These are phyloP conservation scores for Carcharodon carcharias DNA, from an alignment of 2,797 vertebrate genomes.

Conservation along the genomic window DNA sequence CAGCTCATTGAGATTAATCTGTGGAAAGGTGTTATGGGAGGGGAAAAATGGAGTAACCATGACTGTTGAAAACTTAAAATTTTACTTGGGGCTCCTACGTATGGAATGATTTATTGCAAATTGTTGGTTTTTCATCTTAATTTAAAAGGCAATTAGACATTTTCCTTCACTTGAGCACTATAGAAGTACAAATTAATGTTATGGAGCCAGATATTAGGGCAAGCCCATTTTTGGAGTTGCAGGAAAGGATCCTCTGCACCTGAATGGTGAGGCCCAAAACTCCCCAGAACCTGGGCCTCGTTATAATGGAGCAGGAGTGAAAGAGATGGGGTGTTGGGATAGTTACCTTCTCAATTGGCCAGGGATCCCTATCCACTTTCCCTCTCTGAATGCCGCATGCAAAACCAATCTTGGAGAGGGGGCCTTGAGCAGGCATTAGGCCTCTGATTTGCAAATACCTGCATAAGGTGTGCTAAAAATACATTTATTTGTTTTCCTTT, in stretches of 20 bases:
- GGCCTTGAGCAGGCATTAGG: neutral
- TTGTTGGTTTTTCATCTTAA: neutral
- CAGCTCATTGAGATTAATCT: neutral
- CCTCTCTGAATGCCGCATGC: neutral
- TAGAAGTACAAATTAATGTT: neutral
- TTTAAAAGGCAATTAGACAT: neutral
- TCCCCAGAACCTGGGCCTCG: neutral
- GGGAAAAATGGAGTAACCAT: neutral
- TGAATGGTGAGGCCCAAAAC: neutral
- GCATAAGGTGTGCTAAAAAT: neutral
- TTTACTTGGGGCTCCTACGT: neutral
- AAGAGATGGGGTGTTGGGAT: neutral
- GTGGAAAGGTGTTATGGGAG: neutral
- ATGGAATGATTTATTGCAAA: neutral
- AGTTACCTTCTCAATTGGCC: no score
- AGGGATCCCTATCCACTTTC: neutral
- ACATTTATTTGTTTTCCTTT: neutral
- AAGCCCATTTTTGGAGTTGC: neutral
- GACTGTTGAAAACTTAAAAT: neutral
- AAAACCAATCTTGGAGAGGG: neutral
- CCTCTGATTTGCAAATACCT: neutral
- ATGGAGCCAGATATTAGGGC: neutral
- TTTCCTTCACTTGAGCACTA: neutral
- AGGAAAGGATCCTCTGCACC: no score
- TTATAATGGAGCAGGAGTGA: neutral